Conservation (phyloP, 2,797 vertebrate genomes). For the Lophius americanus region DNA sequence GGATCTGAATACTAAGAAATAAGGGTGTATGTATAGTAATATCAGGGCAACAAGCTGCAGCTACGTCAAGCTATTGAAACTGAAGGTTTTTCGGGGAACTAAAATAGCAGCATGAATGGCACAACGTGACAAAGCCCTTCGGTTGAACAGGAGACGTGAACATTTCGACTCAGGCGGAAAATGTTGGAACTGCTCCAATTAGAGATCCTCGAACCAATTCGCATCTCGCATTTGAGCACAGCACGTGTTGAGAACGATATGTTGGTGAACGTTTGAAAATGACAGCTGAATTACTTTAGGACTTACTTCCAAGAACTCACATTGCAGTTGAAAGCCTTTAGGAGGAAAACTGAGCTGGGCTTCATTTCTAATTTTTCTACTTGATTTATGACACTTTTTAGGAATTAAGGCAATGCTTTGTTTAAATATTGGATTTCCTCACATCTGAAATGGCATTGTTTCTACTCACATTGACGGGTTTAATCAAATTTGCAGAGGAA, state of each 20-base stretch:
- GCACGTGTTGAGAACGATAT: background rate
- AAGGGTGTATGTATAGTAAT: conserved; percentile 16
- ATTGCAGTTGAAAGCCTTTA: conserved; percentile 1
- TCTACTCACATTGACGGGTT: conserved; percentile 62
- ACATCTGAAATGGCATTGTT: conserved; percentile 40
- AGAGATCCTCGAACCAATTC: conserved; percentile 11
- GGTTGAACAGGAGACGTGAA: conserved; percentile 60
- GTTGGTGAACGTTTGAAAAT: conserved; percentile 4
- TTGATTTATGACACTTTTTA: conserved; percentile 40
- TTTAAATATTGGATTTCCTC: conserved; percentile 55
- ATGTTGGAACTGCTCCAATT: conserved; percentile 44
- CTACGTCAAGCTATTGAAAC: conserved; percentile 30
- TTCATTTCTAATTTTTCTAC: conserved; percentile 8
- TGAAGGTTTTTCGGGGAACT: conserved; percentile 25
- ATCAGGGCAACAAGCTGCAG: conserved; percentile 41
- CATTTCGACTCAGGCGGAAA: conserved; percentile 42
- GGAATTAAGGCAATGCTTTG: conserved; percentile 55
- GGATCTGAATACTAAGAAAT: conserved; percentile 26
- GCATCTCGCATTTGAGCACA: conserved; percentile 1
- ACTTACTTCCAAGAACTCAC: background rate
- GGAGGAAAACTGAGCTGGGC: background rate
- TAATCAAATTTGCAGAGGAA: conserved; percentile 63
- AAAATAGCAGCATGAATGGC: conserved; percentile 55
- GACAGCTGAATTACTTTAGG: conserved; percentile 6
- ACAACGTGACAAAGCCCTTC: conserved; percentile 76